Base-by-base conservation (phyloP, 23 tunicate genomes). In the Styela plicata region DNA sequence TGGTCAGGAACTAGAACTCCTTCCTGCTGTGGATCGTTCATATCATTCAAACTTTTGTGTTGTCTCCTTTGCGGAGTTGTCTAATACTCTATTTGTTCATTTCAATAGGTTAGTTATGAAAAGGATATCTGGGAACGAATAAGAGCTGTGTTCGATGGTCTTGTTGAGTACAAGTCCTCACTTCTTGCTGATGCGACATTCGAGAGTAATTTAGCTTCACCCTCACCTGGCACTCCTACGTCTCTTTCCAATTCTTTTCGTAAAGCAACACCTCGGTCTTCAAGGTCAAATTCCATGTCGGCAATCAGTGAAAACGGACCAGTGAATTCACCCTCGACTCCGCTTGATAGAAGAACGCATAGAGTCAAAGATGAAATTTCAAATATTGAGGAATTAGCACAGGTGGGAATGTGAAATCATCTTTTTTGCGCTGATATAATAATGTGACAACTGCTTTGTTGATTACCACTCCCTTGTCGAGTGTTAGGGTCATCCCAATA, bases 301-400 rank as follows among this genome's bases (percentile, higher is more conserved):
- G 61, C 29, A 27, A 53, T 24, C 32, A 27, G 22, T 23, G 81
- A 76, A 76, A 76, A 76, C 66, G 65, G 81, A 24, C 64, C 66
- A 25, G 34, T 34, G 37, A 33, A 63, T 33, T 82, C 90, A 34
- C 97, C 97, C 18, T 36, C 74, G 0, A 86, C 87, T 7, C 85
- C 90, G 1, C 66, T 67, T 36, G 97, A 86, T 31, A 53, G 84
- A 31, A 74, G 76, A 70, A 61, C 77, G 23, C 18, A 80, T 24
- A 31, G 81, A 69, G 33, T 91, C 21, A 69, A 82, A 24, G 97
- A 91, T 20, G 97, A 91, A 36, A 82, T 91, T 31, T 52, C 82
- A 63, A 91, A 91, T 36, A 79, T 86, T 37, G 97, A 91, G 63
- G 97, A 91, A 66, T 74, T 83, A 75, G 97, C 97, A 18, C 90